Conservation (phyloP, 2,797 vertebrate genomes). For the Catostomus latipinnis region DNA sequence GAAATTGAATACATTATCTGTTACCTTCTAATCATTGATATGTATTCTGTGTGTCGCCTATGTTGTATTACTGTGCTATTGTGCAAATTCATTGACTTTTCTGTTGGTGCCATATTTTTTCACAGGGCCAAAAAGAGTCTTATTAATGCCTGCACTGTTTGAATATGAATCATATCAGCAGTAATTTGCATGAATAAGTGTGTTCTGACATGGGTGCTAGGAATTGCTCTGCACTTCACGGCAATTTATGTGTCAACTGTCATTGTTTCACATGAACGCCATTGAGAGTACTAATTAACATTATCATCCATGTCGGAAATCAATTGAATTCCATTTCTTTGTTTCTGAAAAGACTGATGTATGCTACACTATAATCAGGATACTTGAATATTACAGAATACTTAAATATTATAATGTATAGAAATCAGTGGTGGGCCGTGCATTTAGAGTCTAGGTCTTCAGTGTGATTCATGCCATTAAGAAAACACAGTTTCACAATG, state of each 20-base stretch:
- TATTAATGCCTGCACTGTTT: conserved; percentile 65
- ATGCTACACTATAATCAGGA: conserved; percentile 22
- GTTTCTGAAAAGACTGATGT: conserved; percentile 37
- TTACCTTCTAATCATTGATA: too few relatives aligned
- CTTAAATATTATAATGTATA: conserved; percentile 17
- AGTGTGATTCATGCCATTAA: too few relatives aligned
- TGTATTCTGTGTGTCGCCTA: too few relatives aligned
- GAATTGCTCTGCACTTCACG: conserved; percentile 78
- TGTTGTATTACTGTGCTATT: too few relatives aligned
- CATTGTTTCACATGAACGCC: conserved; percentile 71
- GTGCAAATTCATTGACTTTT: too few relatives aligned
- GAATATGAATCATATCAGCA: conserved; percentile 77
- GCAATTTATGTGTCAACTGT: conserved; percentile 84
- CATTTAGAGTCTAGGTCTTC: too few relatives aligned
- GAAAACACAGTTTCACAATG: too few relatives aligned
- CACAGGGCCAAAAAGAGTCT: conserved; percentile 34
- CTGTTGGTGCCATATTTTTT: conserved; percentile 28
- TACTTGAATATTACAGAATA: not conserved
- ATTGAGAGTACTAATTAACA: conserved; percentile 78
- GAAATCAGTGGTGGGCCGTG: too few relatives aligned
- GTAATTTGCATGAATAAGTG: conserved; percentile 74
- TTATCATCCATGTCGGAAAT: conserved; percentile 63
- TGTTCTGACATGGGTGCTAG: conserved; percentile 73
- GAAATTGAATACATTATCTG: too few relatives aligned
- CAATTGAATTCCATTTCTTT: conserved; percentile 50